These are phyloP conservation scores for Ara ararauna DNA, from an alignment of 2,797 vertebrate genomes.

Conservation along the genomic window DNA sequence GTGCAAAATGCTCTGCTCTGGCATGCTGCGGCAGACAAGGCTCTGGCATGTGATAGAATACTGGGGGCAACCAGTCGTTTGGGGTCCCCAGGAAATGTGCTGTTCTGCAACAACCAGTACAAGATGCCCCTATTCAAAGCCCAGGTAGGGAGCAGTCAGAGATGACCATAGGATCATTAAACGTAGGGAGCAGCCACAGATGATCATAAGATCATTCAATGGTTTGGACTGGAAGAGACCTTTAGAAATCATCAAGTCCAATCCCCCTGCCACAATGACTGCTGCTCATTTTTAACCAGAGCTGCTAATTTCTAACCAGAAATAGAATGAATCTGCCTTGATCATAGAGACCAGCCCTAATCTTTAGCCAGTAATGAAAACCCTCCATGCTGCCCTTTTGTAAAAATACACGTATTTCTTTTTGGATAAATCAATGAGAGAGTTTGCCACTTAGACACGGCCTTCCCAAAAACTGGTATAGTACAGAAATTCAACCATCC, in stretches of 20 bases:
- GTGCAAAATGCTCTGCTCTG: neutral
- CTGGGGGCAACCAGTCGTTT: rapidly evolving
- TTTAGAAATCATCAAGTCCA: neutral
- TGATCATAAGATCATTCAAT: neutral
- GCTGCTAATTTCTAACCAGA: neutral
- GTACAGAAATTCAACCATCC: neutral
- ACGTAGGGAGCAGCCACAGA: neutral
- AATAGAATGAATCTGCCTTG: neutral
- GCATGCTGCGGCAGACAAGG: neutral
- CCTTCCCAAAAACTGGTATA: neutral
- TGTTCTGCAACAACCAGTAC: neutral
- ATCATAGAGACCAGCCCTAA: neutral
- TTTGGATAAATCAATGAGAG: neutral
- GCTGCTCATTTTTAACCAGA: neutral
- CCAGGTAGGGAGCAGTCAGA: neutral
- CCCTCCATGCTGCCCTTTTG: neutral
- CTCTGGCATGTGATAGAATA: neutral
- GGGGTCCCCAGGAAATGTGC: neutral
- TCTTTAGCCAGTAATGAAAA: neutral
- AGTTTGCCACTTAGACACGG: neutral
- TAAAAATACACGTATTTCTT: rapidly evolving
- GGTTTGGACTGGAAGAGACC: neutral
- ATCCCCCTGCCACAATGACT: rapidly evolving
- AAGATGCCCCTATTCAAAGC: neutral
- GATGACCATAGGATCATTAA: neutral